Evolutionary conservation across 2,888 invertebrate genomes (phyloP), one percentile per base, ranked within the genome.

Genomic region (Apodemia duryi): DNA sequence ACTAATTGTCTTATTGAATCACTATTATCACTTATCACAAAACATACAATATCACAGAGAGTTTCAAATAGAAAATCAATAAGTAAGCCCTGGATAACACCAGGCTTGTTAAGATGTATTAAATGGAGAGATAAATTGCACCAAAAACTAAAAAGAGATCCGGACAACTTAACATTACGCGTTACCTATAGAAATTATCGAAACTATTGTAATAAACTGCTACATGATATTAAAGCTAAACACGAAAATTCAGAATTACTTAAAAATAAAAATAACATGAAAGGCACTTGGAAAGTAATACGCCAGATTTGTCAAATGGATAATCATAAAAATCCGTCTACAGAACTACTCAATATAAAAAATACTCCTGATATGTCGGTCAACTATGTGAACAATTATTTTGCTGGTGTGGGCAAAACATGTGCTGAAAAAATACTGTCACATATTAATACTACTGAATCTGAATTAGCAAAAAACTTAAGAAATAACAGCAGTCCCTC

Each of bases 151-250:
- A 67, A 67, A 65, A 63, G 51, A 49, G 65, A 67, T 2, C 65
- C 63, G 10, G 35, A 62, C 28, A 69, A 69, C 54, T 38, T 57
- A 46, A 64, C 29, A 41, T 13, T 66, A n/a, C 63, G 62, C 38
- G 32, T 60, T 7, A 43, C 63, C 6, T 69, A 62, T 11, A 66
- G 13, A 52, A 63, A 63, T 21, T 69, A 67, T 29, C 46, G 69
- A n/a, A 69, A 69, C 9, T 65, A 62, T 35, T 69, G 69, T 63
- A 67, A 63, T 13, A 63, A 61, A 21, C 38, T 67, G 7, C 49
- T 69, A 1, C 66, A 69, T 51, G 63, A 66, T 10, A 28, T 63
- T 49, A 69, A 67, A 66, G 51, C 46, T 38, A 43, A 63, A n/a
- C 67, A 60, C 28, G 60, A 67, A 62, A 61, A 11, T 32, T 2